Base-by-base conservation (phyloP, 1,140 invertebrate genomes). In the Whitmania pigra region DNA sequence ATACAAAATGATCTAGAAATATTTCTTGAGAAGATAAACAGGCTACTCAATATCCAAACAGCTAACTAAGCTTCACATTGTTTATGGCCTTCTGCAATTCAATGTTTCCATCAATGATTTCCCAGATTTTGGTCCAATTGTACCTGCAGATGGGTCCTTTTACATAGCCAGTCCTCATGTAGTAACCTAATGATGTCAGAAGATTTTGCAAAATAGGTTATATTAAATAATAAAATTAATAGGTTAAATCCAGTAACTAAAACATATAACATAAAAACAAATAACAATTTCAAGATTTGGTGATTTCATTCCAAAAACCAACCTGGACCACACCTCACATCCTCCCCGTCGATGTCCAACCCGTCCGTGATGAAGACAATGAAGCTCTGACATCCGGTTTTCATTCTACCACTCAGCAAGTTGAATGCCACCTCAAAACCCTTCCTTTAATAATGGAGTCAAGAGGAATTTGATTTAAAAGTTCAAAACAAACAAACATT, bases 141-240 rank as follows among this genome's bases (percentile, higher is more conserved):
- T 83, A 83, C 73, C 79, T 82, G 77, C 82, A 84, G 18, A 84
- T 79, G 36, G 82, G 82, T n/a, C 82, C 82, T 43, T 82, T 82
- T 25, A 83, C 82, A 78, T 82, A 84, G 9, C 82, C 82, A 78
- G 80, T 82, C 25, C 82, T 77, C 27, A 82, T 83, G 72, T 83
- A 84, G 71, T 84, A 83, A 13, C 82, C 82, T 81, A 68, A 0
- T 4, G 11, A 36, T 36, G 31, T 36, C 6, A 36, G 31, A 6
- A 36, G 2, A 2, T 36, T 6, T 36, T 36, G 31, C 31, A 36
- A 6, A 36, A 36, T 36, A 36, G 31, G n/a, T n/a, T n/a, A n/a
- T n/a, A n/a, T n/a, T n/a, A n/a, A n/a, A n/a, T n/a, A n/a, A n/a
- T n/a, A n/a, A n/a, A n/a, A n/a, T n/a, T n/a, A n/a, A n/a, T n/a